Evolutionary conservation across 1,140 invertebrate species (phyloP).

Genomic region (Leptestheria dahalacensis): DNA sequence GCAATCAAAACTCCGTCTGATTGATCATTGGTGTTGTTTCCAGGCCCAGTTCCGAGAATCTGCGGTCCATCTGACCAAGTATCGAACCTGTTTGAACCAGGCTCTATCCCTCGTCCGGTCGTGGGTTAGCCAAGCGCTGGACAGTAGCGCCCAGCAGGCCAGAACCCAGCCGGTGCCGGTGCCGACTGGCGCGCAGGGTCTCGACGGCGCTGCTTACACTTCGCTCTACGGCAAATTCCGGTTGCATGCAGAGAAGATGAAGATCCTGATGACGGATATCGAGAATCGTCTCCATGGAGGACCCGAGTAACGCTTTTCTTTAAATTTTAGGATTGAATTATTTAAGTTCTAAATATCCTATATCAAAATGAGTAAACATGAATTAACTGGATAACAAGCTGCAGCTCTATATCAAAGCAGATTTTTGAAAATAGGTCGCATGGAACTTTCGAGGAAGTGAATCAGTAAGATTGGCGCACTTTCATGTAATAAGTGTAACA

Average conservation of each 20-base stretch:
- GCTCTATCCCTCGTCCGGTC: conserved; percentile 60
- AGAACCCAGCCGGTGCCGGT: conserved; percentile 24
- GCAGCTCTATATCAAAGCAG: no score
- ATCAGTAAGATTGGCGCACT: no score
- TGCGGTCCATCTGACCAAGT: conserved; percentile 49
- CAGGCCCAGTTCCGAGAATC: conserved; percentile 57
- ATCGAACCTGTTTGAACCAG: conserved; percentile 59
- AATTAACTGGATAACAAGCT: no score
- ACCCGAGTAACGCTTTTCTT: conserved; percentile 53
- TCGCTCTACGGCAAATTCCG: conserved; percentile 90
- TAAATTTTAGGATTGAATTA: no score
- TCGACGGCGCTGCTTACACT: conserved; percentile 42
- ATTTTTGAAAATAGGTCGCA: no score
- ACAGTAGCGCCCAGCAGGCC: conserved; percentile 59
- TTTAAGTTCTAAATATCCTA: no score
- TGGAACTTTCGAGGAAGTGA: no score
- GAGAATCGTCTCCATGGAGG: conserved; percentile 54
- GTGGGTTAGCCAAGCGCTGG: conserved; percentile 53
- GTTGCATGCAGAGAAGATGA: conserved; percentile 66
- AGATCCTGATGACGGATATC: conserved; percentile 60
- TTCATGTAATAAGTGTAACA: no score
- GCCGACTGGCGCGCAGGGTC: conserved; percentile 16
- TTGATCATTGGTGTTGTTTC: conserved; percentile 20
- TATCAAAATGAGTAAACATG: no score
- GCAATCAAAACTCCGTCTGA: not conserved